A percentile compares a stretch with the other conserved stretches of the same genome.
Evolutionary conservation across 2,888 invertebrate species (phyloP).

Genomic region (Temnothorax rugatulus): DNA sequence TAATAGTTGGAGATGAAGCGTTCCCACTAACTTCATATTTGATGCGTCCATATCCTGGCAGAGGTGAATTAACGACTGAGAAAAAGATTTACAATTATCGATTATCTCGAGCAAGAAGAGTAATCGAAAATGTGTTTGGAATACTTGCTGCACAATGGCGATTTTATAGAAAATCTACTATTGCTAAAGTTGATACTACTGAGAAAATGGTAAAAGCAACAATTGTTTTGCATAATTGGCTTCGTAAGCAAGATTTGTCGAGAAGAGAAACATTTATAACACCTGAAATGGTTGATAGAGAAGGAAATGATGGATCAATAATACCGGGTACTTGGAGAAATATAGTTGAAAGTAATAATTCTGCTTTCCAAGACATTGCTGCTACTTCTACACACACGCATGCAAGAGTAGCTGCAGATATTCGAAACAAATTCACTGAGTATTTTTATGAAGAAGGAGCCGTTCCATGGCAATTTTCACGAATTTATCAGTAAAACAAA

Average conservation of each 20-base stretch:
- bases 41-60: constrained; percentile 2
- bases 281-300: background rate
- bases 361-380: background rate
- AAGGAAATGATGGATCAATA: background rate
- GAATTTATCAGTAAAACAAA: background rate
- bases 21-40: constrained; percentile 1
- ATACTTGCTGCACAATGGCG: background rate
- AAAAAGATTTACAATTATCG: background rate
- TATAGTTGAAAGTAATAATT: background rate
- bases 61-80: background rate
- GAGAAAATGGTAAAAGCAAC: constrained; percentile 1
- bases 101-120: background rate
- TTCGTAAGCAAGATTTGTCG: background rate
- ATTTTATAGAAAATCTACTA: background rate
- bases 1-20: constrained; percentile 5
- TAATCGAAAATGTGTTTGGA: background rate
- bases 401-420: background rate
- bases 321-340: constrained; percentile 4
- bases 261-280: constrained; percentile 7
- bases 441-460: constrained; percentile 13
- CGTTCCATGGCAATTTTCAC: constrained; percentile 5
- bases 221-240: background rate
- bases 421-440: background rate
- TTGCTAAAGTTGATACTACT: background rate
- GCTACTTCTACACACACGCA: background rate